Evolutionary conservation across 2,113 vertebrate species (phyloP).

Genomic region (Tachycineta bicolor): DNA sequence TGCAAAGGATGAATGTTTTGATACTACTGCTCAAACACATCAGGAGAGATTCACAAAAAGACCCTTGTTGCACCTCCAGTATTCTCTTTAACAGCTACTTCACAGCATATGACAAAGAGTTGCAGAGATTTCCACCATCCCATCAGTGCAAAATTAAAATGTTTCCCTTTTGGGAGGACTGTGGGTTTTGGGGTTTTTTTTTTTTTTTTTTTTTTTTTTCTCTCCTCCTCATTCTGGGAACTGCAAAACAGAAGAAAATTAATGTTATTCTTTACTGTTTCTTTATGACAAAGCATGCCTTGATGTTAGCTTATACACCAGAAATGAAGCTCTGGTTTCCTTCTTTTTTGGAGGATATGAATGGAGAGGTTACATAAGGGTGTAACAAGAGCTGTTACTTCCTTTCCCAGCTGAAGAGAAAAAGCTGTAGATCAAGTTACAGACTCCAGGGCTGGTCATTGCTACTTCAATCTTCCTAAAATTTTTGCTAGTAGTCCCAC

Average conservation of each 20-base stretch:
- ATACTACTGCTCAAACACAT: not conserved
- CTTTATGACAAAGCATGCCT: not conserved
- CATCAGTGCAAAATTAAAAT: not conserved
- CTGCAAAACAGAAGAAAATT: not conserved
- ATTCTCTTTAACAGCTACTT: not conserved
- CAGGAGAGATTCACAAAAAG: not conserved
- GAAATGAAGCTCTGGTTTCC: constrained; percentile 34
- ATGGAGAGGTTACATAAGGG: constrained; percentile 57
- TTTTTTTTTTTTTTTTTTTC: no score
- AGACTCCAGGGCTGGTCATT: not conserved
- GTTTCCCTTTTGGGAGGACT: not conserved
- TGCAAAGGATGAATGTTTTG: not conserved
- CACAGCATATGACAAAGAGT: not conserved
- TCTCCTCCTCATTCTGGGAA: not conserved
- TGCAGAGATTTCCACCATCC: not conserved
- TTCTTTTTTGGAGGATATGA: constrained; percentile 39
- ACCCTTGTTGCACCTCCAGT: not conserved
- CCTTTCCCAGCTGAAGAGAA: constrained; percentile 40
- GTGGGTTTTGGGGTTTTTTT: not conserved
- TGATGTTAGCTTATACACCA: constrained; percentile 8
- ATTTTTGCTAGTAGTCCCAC: not conserved
- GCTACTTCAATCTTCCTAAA: not conserved
- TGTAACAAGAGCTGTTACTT: constrained; percentile 67
- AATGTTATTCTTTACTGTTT: not conserved
- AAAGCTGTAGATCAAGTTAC: constrained; percentile 60